These are phyloP conservation scores for Lysandra bellargus DNA, from an alignment of 2,888 invertebrate species.

Conservation along the genomic window DNA sequence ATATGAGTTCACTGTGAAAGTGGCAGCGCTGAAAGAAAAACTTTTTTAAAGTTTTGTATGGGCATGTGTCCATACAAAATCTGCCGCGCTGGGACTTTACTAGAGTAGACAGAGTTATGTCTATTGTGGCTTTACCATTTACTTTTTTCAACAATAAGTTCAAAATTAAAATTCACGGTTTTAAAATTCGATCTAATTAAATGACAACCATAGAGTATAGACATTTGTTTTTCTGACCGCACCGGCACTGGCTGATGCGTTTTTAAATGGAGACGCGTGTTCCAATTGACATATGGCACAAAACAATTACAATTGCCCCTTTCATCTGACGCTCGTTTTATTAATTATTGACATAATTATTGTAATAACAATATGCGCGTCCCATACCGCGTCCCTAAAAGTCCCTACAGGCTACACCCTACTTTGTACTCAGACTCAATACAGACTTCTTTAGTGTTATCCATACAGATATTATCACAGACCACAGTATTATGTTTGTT, in stretches of 20 bases:
- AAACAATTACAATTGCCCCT: conserved; percentile 34
- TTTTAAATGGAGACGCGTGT: conserved; percentile 60
- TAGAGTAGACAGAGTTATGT: too few relatives aligned
- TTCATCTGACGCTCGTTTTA: conserved; percentile 24
- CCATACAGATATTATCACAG: too few relatives aligned
- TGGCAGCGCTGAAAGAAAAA: too few relatives aligned
- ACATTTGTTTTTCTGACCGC: conserved; percentile 22
- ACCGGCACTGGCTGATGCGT: conserved; percentile 46
- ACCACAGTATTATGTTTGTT: too few relatives aligned
- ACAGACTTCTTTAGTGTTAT: background rate
- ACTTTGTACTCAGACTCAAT: background rate
- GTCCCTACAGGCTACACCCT: background rate
- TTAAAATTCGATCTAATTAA: background rate
- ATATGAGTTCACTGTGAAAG: too few relatives aligned
- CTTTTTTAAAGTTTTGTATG: too few relatives aligned
- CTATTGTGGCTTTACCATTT: too few relatives aligned
- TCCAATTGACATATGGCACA: conserved; percentile 42
- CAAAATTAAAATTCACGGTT: background rate
- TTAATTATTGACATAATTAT: conserved; percentile 32
- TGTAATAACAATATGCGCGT: conserved; percentile 24
- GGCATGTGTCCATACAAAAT: too few relatives aligned
- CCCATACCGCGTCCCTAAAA: background rate
- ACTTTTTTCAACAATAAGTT: background rate
- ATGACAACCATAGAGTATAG: conserved; percentile 5
- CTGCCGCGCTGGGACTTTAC: too few relatives aligned